phyloP scores from a whole-genome alignment of 2,797 vertebrate genomes.

The Chelon auratus region DNA sequence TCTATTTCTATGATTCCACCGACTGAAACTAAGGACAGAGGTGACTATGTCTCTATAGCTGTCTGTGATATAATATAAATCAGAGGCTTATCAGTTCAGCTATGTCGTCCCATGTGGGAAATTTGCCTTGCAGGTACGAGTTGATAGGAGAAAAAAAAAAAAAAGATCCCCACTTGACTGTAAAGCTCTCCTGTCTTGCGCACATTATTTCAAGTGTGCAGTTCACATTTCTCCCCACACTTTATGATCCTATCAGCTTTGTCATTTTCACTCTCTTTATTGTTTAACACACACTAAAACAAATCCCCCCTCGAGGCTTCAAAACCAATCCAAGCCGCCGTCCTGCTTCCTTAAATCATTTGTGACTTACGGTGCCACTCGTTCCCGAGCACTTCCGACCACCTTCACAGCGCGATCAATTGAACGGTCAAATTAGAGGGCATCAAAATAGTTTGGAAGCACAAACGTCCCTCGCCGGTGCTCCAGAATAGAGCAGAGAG shows the following conservation, averaged over 20 bases:
- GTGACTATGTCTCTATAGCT: conserved; percentile 34
- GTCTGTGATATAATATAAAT: conserved; percentile 52
- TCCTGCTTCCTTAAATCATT: conserved; percentile 63
- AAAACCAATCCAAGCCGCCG: conserved; percentile 57
- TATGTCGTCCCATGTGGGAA: conserved; percentile 43
- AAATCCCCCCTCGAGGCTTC: conserved; percentile 50
- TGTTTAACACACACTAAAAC: conserved; percentile 62
- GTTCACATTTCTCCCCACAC: conserved; percentile 50
- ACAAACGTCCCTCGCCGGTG: conserved; percentile 68
- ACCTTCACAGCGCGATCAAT: conserved; percentile 65
- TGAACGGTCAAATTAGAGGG: conserved; percentile 58
- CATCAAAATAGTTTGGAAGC: conserved; percentile 70
- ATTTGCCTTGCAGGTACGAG: conserved; percentile 33
- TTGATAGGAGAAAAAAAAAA: conserved; percentile 17
- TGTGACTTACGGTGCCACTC: conserved; percentile 57
- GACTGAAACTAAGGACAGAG: conserved; percentile 54
- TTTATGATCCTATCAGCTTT: conserved; percentile 62
- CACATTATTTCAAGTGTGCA: conserved; percentile 59
- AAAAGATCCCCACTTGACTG: conserved; percentile 16
- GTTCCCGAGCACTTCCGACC: conserved; percentile 53
- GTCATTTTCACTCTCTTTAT: conserved; percentile 45
- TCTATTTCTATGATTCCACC: conserved; percentile 22
- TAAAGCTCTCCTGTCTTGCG: conserved; percentile 46
- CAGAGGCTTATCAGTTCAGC: conserved; percentile 50
- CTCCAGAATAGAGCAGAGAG: conserved; percentile 60